Evolutionary conservation across 2,113 vertebrate species (phyloP), one percentile per base, ranked within the genome.

Genomic region (Dromiciops gliroides): DNA sequence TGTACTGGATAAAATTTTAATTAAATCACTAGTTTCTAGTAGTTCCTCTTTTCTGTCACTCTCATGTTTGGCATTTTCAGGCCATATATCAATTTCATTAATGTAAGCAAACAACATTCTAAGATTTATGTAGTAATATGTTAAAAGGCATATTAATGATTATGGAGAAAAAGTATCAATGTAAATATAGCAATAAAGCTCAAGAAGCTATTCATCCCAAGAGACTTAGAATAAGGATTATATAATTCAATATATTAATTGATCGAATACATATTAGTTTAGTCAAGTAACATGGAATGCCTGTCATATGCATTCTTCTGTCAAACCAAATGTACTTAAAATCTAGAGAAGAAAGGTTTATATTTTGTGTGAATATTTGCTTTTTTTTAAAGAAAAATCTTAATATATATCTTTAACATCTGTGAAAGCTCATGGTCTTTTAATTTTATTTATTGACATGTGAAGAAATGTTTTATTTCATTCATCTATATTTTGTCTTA

Each of bases 1-100:
- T 93, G 51, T 67, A 95, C 92, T 96, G 96, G 97, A 97, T 97
- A 95, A 96, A 97, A 96, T 97, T 97, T 97, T 97, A 98, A 97
- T 98, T 97, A 97, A 97, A 96, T 97, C 96, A 96, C 93, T 96
- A 95, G 44, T 95, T 97, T 92, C 92, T 91, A 52, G 91, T 93
- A 75, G 75, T 91, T 94, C 94, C 22, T 88, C 94, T 96, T 95
- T 89, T 95, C 50, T 95, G 89, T 96, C 89, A 96, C 92, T 89
- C 67, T 96, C 95, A 94, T 90, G 50, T 89, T 96, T 94, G 93
- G 90, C 83, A 96, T 92, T 89, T 91, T 94, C 28, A 47, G 47
- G 12, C 91, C 26, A 28, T 19, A 90, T 94, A 95, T 95, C 95
- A 26, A 52, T 95, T 93, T 93, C 94, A 93, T 96, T 31, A 93